A percentile compares a stretch with the other conserved stretches of the same genome.
Conservation (phyloP, 2,797 vertebrate species). For the Manis javanica region DNA sequence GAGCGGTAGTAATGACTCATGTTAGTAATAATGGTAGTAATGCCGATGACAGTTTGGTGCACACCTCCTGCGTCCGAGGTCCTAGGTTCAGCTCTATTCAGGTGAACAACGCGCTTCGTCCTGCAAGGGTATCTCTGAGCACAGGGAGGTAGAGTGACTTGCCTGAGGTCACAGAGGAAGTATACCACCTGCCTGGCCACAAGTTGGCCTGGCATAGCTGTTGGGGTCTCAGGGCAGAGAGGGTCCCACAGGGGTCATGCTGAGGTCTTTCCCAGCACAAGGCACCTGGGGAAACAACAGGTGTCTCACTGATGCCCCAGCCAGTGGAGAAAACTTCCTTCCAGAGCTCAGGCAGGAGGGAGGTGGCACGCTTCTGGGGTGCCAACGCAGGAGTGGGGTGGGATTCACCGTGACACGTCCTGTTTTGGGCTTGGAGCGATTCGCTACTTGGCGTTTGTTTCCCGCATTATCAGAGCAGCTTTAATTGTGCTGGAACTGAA, state of each 20-base stretch:
- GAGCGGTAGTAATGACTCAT: too few relatives aligned
- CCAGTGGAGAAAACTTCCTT: neutral
- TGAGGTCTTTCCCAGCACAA: neutral
- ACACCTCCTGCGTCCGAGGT: neutral
- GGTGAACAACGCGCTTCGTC: neutral
- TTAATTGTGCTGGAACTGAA: constrained; percentile 99
- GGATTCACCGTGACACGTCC: constrained; percentile 95
- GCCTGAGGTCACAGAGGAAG: neutral
- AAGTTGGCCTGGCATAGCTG: neutral
- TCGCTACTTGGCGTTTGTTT: constrained; percentile 94
- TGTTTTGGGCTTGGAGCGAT: constrained; percentile 95
- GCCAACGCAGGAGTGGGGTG: constrained; percentile 91
- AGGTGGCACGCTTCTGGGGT: constrained; percentile 83
- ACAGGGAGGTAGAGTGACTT: neutral
- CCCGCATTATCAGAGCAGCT: constrained; percentile 94
- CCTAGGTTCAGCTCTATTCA: neutral
- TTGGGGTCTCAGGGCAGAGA: neutral
- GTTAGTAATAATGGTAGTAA: too few relatives aligned
- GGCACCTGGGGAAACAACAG: neutral
- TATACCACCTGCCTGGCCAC: fast-evolving
- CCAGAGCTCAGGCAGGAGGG: fast-evolving
- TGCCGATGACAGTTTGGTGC: neutral
- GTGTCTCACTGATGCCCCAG: fast-evolving
- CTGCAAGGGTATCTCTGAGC: neutral
- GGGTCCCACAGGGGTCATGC: neutral